phyloP scores from a whole-genome alignment of 2,113 vertebrate genomes.

The Eidolon helvum region DNA sequence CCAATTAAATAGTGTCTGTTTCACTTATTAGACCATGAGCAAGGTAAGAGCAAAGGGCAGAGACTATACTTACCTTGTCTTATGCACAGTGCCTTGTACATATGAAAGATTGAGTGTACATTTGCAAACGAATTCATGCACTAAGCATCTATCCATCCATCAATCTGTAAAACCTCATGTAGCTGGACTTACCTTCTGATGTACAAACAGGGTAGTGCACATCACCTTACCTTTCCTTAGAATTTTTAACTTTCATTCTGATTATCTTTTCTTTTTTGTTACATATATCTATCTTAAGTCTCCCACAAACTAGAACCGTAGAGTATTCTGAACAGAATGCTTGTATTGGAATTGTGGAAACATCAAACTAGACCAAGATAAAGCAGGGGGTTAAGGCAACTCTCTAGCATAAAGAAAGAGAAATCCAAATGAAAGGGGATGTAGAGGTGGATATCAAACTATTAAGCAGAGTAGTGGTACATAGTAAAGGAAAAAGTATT shows the following conservation, averaged over 20 bases:
- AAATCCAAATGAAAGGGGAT: neutral
- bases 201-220: neutral
- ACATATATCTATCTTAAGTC: neutral
- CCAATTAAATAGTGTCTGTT: neutral
- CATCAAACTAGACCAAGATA: neutral
- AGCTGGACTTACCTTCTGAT: neutral
- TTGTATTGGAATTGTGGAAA: neutral
- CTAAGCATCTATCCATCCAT: neutral
- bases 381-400: neutral
- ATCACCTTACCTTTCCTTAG: neutral
- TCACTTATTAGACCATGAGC: neutral
- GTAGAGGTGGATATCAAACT: neutral
- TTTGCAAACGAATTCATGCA: neutral
- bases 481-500: neutral
- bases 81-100: neutral
- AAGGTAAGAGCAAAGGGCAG: neutral
- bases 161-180: neutral
- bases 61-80: too few species aligned
- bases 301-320: neutral
- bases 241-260: neutral
- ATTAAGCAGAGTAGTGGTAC: neutral
- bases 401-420: neutral
- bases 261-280: neutral
- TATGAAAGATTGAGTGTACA: neutral
- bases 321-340: neutral